Evolutionary conservation across 2,797 vertebrate species (phyloP).

Genomic region (Halcyon leucocephala): DNA sequence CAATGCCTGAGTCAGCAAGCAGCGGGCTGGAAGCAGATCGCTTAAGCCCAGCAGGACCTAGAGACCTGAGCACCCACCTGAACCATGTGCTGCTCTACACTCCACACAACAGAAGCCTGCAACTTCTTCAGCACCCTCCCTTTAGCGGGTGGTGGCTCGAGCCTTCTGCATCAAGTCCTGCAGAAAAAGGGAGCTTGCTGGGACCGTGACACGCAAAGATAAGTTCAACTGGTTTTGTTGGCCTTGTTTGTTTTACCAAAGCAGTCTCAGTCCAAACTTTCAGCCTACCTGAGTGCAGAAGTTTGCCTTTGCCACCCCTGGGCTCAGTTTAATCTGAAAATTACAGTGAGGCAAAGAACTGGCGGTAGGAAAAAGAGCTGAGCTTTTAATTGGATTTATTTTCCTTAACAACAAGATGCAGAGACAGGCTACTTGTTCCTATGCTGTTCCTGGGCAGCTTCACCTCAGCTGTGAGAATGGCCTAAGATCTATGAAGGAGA

Average conservation of each 20-base stretch:
- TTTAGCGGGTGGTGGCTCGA: background rate
- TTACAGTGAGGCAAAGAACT: background rate
- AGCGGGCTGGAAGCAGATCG: background rate
- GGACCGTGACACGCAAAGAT: background rate
- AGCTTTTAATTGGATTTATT: background rate
- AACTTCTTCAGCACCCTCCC: background rate
- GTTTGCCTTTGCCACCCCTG: background rate
- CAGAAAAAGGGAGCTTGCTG: background rate
- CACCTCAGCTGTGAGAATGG: background rate
- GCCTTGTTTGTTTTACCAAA: background rate
- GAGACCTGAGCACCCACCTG: background rate
- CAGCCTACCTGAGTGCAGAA: background rate
- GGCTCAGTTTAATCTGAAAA: background rate
- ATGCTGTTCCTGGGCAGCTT: background rate
- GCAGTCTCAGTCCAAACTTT: background rate
- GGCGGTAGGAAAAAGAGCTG: background rate
- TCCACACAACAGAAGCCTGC: background rate
- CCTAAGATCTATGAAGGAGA: background rate
- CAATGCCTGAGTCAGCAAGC: fast-evolving
- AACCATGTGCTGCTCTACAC: background rate
- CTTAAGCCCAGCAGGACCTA: background rate
- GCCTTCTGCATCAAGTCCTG: background rate
- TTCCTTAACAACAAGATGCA: background rate
- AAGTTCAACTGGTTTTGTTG: background rate
- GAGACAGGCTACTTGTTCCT: background rate